Conservation (phyloP, 1,140 invertebrate genomes). For the Megathymus violae region DNA sequence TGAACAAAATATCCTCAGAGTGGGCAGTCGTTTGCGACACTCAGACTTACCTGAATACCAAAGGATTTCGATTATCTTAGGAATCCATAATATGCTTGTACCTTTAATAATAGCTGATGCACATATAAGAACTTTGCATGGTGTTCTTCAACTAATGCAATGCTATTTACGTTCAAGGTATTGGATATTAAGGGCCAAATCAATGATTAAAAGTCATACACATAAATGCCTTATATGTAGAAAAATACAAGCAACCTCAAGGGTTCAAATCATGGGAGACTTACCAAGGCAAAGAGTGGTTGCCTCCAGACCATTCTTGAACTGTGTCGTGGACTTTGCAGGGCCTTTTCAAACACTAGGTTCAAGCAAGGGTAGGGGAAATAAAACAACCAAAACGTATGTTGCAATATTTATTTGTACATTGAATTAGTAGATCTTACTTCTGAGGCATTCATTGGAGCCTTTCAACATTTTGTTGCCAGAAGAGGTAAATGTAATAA, state of each 20-base stretch:
- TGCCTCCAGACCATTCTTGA: conserved; percentile 22
- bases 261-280: conserved; percentile 34
- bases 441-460: conserved; percentile 31
- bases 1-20: neutral
- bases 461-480: conserved; percentile 30
- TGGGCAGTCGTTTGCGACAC: conserved; percentile 4
- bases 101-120: conserved; percentile 19
- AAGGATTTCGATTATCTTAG: conserved; percentile 1
- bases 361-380: conserved; percentile 16
- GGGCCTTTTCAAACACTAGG: conserved; percentile 28
- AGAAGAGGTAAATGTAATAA: conserved; percentile 35
- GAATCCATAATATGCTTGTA: neutral
- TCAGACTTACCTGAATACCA: neutral
- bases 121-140: conserved; percentile 27
- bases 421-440: conserved; percentile 33
- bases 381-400: conserved; percentile 28
- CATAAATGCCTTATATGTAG: conserved; percentile 29
- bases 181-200: conserved; percentile 34
- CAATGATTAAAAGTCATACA: conserved; percentile 14
- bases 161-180: conserved; percentile 13
- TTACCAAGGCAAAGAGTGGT: conserved; percentile 22
- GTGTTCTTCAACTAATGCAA: conserved; percentile 27
- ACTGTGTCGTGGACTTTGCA: conserved; percentile 31
- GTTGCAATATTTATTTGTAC: conserved; percentile 20
- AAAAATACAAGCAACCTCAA: conserved; percentile 8